Conservation (phyloP, 2,113 vertebrate genomes). For the Bufo bufo region DNA sequence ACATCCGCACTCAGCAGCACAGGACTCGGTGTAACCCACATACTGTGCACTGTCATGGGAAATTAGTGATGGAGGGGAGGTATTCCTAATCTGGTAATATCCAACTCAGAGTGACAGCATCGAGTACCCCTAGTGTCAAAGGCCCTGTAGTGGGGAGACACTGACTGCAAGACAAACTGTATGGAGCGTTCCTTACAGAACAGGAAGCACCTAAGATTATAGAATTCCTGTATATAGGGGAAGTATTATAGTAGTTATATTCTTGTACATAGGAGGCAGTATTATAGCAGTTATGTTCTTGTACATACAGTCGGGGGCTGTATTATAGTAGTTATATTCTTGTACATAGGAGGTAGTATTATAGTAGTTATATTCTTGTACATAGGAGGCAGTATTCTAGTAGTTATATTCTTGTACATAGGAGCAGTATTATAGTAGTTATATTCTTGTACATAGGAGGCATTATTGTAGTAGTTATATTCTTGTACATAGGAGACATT, state of each 20-base stretch:
- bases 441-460: neutral
- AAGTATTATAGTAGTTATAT: neutral
- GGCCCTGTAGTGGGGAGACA: no score
- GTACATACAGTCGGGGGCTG: neutral
- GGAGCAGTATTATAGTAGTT: neutral
- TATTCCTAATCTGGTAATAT: no score
- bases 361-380: conserved; percentile 25
- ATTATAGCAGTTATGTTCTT: conserved; percentile 1
- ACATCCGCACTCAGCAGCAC: conserved; percentile 6
- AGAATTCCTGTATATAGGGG: neutral
- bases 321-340: conserved; percentile 26
- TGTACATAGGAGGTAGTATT: conserved; percentile 14
- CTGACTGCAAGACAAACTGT: no score
- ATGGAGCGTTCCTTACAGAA: no score
- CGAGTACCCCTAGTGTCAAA: no score
- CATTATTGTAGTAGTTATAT: conserved; percentile 8
- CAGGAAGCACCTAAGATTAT: neutral
- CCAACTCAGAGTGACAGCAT: no score
- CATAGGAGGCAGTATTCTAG: neutral
- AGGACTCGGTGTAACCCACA: neutral
- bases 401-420: neutral
- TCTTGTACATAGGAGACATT: neutral
- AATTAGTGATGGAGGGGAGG: neutral
- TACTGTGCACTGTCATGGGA: neutral
- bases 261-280: neutral